Percentiles rank a stretch among this genome's conserved stretches.
phyloP scores from a whole-genome alignment of 2,113 vertebrate genomes.

The Arvicanthis niloticus region DNA sequence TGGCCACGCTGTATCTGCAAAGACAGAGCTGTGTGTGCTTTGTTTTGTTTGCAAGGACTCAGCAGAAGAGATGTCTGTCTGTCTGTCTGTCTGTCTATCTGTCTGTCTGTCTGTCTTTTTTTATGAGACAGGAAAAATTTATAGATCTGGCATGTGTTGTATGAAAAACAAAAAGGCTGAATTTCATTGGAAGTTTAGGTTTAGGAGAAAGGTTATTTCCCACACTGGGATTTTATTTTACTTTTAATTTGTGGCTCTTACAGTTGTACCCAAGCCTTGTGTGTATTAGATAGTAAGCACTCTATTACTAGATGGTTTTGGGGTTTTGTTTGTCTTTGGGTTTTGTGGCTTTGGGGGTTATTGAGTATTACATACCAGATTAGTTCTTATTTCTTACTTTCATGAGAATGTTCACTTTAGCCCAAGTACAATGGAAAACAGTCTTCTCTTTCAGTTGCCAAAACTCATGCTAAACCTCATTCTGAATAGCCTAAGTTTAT shows the following conservation, averaged over 20 bases:
- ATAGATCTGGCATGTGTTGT: constrained; percentile 33
- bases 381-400: constrained; percentile 59
- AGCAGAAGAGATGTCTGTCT: neutral
- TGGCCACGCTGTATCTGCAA: constrained; percentile 3
- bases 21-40: neutral
- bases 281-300: neutral
- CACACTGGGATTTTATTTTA: neutral
- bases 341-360: neutral
- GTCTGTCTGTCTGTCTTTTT: too few relatives aligned
- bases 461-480: constrained; percentile 52
- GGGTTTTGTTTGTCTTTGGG: neutral
- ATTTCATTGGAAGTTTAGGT: neutral
- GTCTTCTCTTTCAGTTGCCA: constrained; percentile 50
- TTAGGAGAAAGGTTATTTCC: neutral
- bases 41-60: neutral
- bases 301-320: neutral
- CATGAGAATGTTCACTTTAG: constrained; percentile 11
- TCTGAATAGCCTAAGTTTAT: constrained; percentile 46
- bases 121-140: constrained; percentile 55
- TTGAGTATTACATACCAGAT: constrained; percentile 52
- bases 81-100: neutral
- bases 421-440: constrained; percentile 38
- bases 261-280: neutral
- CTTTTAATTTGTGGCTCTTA: neutral
- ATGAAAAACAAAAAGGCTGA: constrained; percentile 63